These are phyloP conservation scores for Empidonax traillii DNA, from an alignment of 2,113 vertebrate species.

Conservation along the genomic window DNA sequence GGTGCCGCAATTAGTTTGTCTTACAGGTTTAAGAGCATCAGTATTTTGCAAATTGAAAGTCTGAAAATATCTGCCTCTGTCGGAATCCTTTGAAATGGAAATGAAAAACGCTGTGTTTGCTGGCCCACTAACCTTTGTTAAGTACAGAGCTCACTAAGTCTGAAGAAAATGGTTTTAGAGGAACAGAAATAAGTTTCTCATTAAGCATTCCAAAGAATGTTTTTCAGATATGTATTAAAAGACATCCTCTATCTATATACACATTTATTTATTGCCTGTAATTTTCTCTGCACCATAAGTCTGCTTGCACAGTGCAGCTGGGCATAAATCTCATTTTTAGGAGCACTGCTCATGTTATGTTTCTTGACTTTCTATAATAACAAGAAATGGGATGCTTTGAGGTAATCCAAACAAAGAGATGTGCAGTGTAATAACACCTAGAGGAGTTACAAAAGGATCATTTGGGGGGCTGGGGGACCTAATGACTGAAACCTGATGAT, in stretches of 20 bases:
- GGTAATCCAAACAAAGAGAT: background rate
- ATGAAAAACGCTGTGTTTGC: background rate
- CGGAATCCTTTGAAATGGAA: conserved; percentile 35
- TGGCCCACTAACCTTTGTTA: conserved; percentile 9
- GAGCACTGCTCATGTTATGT: conserved; percentile 13
- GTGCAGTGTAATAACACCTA: background rate
- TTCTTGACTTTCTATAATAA: conserved; percentile 33
- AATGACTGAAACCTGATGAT: background rate
- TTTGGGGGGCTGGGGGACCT: background rate
- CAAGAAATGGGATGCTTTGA: conserved; percentile 7
- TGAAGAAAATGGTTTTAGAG: conserved; percentile 17
- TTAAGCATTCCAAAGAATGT: conserved; percentile 36
- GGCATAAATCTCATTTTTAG: conserved; percentile 52
- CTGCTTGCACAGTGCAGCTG: conserved; percentile 24
- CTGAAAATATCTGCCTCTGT: conserved; percentile 10
- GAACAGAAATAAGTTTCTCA: conserved; percentile 24
- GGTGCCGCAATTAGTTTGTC: background rate
- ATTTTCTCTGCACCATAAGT: conserved; percentile 38
- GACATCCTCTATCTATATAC: background rate
- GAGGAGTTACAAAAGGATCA: background rate
- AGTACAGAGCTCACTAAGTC: background rate
- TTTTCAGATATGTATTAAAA: conserved; percentile 32
- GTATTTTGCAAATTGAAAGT: background rate
- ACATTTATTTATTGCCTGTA: conserved; percentile 37
- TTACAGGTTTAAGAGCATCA: background rate